These are phyloP conservation scores for Aphelinus atriplicis DNA, from an alignment of 1,140 invertebrate species.

Conservation along the genomic window DNA sequence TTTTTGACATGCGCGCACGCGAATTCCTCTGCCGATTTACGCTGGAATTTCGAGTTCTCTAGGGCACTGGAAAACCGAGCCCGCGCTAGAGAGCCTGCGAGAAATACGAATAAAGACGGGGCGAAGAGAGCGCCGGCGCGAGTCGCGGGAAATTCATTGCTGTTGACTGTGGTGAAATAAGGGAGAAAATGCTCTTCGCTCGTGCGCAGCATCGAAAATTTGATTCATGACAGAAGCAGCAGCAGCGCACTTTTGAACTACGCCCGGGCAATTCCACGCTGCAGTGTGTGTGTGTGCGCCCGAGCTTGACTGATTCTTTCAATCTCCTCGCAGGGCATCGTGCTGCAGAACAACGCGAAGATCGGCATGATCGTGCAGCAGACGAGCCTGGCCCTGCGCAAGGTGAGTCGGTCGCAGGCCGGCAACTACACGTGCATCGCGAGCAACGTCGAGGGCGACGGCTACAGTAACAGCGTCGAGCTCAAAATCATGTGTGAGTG, in stretches of 20 bases:
- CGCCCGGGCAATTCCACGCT: not conserved
- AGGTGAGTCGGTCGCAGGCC: slow-evolving; percentile 79
- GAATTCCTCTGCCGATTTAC: slow-evolving; percentile 34
- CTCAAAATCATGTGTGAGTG: slow-evolving; percentile 92
- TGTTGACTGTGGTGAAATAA: not conserved
- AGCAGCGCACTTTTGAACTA: too few relatives aligned
- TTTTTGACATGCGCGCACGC: slow-evolving; percentile 12
- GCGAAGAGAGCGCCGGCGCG: not conserved
- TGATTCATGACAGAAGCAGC: too few relatives aligned
- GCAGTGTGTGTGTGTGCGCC: too few relatives aligned
- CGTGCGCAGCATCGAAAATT: not conserved
- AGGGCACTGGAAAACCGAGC: not conserved
- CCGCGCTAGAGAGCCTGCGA: not conserved
- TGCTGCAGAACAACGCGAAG: slow-evolving; percentile 83
- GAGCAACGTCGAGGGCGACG: slow-evolving; percentile 89
- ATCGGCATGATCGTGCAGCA: slow-evolving; percentile 85
- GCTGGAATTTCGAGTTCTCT: slow-evolving; percentile 24
- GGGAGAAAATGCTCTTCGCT: slow-evolving; percentile 7
- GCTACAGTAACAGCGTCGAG: slow-evolving; percentile 80
- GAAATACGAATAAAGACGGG: not conserved
- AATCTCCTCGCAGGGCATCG: slow-evolving; percentile 71
- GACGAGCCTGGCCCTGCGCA: slow-evolving; percentile 81
- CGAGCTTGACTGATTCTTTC: not conserved
- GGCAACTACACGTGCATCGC: slow-evolving; percentile 90
- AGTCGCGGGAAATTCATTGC: slow-evolving; percentile 10